These are phyloP conservation scores for Poeciliopsis retropinna DNA, from an alignment of 2,113 vertebrate species.

Conservation along the genomic window DNA sequence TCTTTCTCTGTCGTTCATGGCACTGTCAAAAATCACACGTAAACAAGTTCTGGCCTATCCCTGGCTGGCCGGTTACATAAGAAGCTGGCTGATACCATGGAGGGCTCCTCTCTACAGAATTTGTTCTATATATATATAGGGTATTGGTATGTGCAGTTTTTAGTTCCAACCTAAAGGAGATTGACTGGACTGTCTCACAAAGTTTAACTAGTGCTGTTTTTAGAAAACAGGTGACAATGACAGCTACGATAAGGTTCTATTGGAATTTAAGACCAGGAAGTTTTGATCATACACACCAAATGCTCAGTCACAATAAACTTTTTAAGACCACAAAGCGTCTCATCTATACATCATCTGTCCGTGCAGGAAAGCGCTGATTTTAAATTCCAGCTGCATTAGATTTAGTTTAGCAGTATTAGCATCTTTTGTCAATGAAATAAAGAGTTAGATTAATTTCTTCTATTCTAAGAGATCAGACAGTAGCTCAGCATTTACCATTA, in stretches of 20 bases:
- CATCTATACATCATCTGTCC: too few species aligned
- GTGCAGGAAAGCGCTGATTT: too few species aligned
- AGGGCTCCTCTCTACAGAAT: slow-evolving; percentile 20
- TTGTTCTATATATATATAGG: slow-evolving; percentile 18
- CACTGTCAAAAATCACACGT: slow-evolving; percentile 32
- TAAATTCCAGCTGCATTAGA: too few species aligned
- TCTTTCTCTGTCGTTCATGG: slow-evolving; percentile 6
- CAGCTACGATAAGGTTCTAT: background rate
- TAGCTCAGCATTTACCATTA: too few species aligned
- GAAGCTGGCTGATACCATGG: slow-evolving; percentile 28
- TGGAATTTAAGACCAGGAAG: too few species aligned
- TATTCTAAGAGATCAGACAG: too few species aligned
- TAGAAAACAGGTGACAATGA: background rate
- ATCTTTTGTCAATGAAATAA: too few species aligned
- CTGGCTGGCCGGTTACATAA: slow-evolving; percentile 24
- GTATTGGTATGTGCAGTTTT: slow-evolving; percentile 30
- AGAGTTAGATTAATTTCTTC: too few species aligned
- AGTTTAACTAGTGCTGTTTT: background rate
- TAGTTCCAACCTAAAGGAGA: slow-evolving; percentile 18
- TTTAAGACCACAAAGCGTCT: background rate
- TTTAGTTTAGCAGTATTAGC: too few species aligned
- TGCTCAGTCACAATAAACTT: background rate
- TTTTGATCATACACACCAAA: background rate
- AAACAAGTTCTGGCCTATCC: slow-evolving; percentile 37
- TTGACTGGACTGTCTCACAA: slow-evolving; percentile 23